Evolutionary conservation across 2,113 vertebrate genomes (phyloP), one percentile per base, ranked within the genome.

Genomic region (Nansenia antarctica): DNA sequence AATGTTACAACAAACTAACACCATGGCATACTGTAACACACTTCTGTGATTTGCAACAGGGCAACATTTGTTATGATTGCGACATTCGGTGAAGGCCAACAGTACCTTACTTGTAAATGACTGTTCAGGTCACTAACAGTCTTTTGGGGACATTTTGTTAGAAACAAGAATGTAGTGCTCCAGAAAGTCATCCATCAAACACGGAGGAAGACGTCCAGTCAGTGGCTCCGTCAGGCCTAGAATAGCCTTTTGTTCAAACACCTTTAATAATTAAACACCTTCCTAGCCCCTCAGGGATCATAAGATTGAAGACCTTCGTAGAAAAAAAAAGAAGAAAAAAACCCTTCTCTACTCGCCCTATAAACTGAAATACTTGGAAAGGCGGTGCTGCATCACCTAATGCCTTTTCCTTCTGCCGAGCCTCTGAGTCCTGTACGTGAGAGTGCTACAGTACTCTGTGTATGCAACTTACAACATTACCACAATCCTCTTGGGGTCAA

Each of bases 331-430:
- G 70, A 64, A 57, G 63, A 59, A 75, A 55, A 32, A n/a, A 14
- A 1, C 45, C 3, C 3, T 18, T 24, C 32, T 62, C 22, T 27
- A 39, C 31, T 39, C 32, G 22, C 27, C 32, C 20, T 39, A 2
- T 12, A 86, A 86, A 83, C 86, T 85, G 84, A 67, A 82, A 70
- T 77, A 83, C 60, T 26, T 35, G 32, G 66, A 80, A 79, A 79
- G 73, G 81, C 81, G 84, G 78, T 81, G 81, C 52, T 27, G 47
- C 54, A 83, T 82, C 78, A 77, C 84, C 74, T 80, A 93, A 96
- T 95, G 92, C 85, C 86, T 95, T 95, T 96, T 94, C 93, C 93
- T 93, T 92, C 89, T 92, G 86, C 87, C 85, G 92, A 93, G 92
- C 90, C 87, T 84, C 91, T 91, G 92, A 92, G 91, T 94, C 91